These are phyloP conservation scores for Paratrypauchen microcephalus DNA, from an alignment of 2,797 vertebrate species.

Conservation along the genomic window DNA sequence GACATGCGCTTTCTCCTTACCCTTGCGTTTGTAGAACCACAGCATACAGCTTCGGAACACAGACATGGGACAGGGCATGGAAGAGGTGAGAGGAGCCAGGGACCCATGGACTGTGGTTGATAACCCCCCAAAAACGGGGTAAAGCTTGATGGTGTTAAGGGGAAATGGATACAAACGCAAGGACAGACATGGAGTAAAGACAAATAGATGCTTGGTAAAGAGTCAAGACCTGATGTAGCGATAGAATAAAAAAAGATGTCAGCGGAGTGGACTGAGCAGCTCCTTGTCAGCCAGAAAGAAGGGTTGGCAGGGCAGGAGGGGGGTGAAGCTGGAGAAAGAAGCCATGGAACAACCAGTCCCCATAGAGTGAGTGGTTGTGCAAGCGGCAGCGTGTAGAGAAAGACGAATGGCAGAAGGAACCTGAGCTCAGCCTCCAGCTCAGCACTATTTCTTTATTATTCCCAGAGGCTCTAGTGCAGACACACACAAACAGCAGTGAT, in stretches of 20 bases:
- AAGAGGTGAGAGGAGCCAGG: conserved; percentile 71
- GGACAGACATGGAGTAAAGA: conserved; percentile 78
- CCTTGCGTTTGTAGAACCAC: conserved; percentile 98
- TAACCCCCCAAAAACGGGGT: conserved; percentile 48
- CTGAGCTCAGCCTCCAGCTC: conserved; percentile 68
- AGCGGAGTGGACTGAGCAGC: conserved; percentile 40
- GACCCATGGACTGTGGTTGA: conserved; percentile 67
- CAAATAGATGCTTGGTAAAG: conserved; percentile 78
- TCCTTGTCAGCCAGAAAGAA: conserved; percentile 48
- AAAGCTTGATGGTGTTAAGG: conserved; percentile 48
- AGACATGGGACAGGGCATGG: conserved; percentile 97
- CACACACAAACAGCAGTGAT: conserved; percentile 53
- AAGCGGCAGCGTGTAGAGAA: conserved; percentile 35
- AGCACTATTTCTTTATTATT: conserved; percentile 70
- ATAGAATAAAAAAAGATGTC: conserved; percentile 54
- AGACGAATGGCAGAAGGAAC: conserved; percentile 51
- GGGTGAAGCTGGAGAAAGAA: conserved; percentile 54
- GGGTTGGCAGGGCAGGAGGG: conserved; percentile 52
- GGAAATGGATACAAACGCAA: conserved; percentile 73
- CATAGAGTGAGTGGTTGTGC: conserved; percentile 32
- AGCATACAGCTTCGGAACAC: conserved; percentile 99
- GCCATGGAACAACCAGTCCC: conserved; percentile 59
- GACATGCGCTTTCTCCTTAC: conserved; percentile 83
- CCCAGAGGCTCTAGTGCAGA: conserved; percentile 63
- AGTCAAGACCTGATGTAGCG: conserved; percentile 76